Conservation (phyloP, 1,140 invertebrate genomes). For the Octopus sinensis region DNA sequence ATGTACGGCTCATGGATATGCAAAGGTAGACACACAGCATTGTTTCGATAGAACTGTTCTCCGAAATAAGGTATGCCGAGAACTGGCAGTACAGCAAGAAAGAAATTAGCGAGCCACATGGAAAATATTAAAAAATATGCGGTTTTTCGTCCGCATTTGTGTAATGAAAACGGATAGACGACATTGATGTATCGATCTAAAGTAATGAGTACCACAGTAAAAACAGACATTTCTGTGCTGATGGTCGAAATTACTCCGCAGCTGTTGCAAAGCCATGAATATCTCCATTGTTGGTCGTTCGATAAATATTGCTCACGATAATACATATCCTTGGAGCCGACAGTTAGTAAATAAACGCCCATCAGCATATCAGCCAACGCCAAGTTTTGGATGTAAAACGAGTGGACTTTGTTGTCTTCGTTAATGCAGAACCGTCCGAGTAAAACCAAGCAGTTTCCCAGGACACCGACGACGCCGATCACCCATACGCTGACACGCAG, state of each 20-base stretch:
- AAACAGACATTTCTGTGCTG: constrained; percentile 65
- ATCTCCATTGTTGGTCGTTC: constrained; percentile 68
- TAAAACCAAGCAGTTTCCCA: constrained; percentile 70
- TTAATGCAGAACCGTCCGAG: constrained; percentile 66
- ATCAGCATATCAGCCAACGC: constrained; percentile 76
- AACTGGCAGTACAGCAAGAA: constrained; percentile 68
- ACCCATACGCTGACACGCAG: constrained; percentile 71
- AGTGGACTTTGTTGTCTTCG: constrained; percentile 55
- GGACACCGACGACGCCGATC: constrained; percentile 67
- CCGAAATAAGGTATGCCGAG: constrained; percentile 65
- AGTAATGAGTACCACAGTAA: constrained; percentile 75
- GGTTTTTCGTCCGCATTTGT: constrained; percentile 38
- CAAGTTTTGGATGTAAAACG: constrained; percentile 69
- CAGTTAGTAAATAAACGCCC: constrained; percentile 73
- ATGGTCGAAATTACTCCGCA: constrained; percentile 43
- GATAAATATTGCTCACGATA: constrained; percentile 67
- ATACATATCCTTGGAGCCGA: constrained; percentile 68
- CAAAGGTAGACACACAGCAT: constrained; percentile 56
- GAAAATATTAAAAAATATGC: constrained; percentile 61
- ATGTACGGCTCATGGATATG: constrained; percentile 55
- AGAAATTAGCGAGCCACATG: constrained; percentile 68
- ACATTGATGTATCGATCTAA: constrained; percentile 71
- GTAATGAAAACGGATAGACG: constrained; percentile 63
- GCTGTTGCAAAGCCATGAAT: constrained; percentile 61
- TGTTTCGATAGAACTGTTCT: constrained; percentile 47